Percentiles rank a stretch among this genome's conserved stretches.
Conservation (phyloP, 2,113 vertebrate species). For the Lophura nycthemera region DNA sequence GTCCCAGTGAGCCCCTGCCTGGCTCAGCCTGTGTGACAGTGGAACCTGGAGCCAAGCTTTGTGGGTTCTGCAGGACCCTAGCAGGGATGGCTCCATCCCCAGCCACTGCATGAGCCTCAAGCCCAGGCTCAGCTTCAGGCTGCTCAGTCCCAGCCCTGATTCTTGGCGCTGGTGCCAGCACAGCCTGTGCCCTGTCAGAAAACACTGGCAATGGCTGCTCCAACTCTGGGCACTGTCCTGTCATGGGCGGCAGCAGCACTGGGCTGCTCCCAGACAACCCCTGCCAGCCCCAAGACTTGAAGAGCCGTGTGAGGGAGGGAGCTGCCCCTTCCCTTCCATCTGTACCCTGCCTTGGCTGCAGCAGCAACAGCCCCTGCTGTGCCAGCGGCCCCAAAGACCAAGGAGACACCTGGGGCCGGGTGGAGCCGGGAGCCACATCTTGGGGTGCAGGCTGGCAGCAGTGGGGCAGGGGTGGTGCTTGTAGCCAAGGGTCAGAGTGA, state of each 20-base stretch:
- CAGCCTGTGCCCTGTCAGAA: accelerated
- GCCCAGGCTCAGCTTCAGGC: background rate
- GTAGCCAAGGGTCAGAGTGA: background rate
- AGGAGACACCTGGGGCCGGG: background rate
- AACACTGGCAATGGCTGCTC: background rate
- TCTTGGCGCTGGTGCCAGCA: accelerated
- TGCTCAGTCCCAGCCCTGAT: accelerated
- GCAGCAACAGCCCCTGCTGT: accelerated
- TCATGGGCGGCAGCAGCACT: no score
- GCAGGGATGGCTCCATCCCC: background rate
- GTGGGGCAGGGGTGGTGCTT: background rate
- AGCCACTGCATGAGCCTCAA: background rate
- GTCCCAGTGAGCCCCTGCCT: background rate
- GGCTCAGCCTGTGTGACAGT: background rate
- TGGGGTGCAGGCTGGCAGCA: background rate
- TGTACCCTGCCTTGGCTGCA: background rate
- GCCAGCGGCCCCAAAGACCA: background rate
- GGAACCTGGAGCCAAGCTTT: background rate
- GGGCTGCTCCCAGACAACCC: no score
- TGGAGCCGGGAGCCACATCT: accelerated
- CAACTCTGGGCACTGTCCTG: no score
- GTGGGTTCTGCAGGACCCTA: background rate
- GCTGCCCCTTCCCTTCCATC: background rate
- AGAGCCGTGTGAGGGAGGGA: background rate
- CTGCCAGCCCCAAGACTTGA: background rate